Percentiles rank a stretch among this genome's conserved stretches.
phyloP scores from a whole-genome alignment of 1,140 invertebrate species.

The Aphelinus atriplicis region DNA sequence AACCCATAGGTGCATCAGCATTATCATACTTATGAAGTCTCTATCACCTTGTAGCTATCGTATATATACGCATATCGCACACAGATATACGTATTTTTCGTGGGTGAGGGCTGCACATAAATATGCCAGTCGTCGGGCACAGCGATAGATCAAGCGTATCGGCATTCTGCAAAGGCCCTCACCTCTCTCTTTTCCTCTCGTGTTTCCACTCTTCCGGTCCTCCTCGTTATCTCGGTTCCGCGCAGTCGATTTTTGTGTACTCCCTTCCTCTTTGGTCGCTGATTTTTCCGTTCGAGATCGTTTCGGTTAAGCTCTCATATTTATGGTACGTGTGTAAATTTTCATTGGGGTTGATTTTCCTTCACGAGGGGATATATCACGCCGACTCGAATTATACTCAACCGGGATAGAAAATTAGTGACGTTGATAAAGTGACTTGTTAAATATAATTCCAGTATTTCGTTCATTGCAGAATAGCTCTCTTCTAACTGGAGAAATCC shows the following conservation, averaged over 20 bases:
- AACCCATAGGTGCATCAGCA: no score
- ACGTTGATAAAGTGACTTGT: no score
- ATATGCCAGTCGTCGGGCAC: slow-evolving; percentile 23
- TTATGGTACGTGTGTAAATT: slow-evolving; percentile 1
- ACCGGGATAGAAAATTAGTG: no score
- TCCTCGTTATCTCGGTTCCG: background rate
- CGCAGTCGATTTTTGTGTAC: background rate
- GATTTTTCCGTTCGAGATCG: background rate
- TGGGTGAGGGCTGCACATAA: slow-evolving; percentile 3
- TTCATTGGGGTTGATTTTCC: background rate
- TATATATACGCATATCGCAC: slow-evolving; percentile 9
- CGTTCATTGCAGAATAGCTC: no score
- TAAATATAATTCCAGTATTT: no score
- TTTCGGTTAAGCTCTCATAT: background rate
- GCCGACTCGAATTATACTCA: no score
- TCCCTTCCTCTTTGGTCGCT: background rate
- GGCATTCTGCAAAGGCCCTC: background rate
- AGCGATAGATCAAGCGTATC: slow-evolving; percentile 27
- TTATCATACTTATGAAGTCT: no score
- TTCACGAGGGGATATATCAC: no score
- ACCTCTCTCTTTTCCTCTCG: background rate
- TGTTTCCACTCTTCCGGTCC: background rate
- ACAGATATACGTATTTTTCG: slow-evolving; percentile 2
- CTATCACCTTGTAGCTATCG: background rate
- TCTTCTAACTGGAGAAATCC: no score